Base-by-base conservation (phyloP, 2,888 invertebrate genomes). In the Lithophane semibrunnea region DNA sequence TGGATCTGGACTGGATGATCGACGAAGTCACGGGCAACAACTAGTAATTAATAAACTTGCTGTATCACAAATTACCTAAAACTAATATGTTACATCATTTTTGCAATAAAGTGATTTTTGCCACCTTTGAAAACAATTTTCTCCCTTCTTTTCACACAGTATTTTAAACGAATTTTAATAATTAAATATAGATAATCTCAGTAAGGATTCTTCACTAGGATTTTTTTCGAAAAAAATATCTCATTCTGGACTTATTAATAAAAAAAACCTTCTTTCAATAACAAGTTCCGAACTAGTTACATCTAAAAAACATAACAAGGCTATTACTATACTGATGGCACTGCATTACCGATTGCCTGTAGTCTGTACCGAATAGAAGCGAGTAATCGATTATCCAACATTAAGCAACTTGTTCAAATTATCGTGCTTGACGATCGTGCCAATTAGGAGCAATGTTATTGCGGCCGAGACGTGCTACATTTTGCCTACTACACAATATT, bases 301-400 rank as follows among this genome's bases (percentile, higher is more conserved):
- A 24, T 58, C n/a, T 21, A 73, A 80, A 84, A 80, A 84, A 80
- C 44, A 44, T 80, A 65, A 81, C 68, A 47, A 73, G 80, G 73
- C 60, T 67, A 79, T 79, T 69, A 68, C 82, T 60, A 66, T 54
- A 71, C 56, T 58, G 81, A 82, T 82, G 72, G 72, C 56, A 82
- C 76, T 72, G 61, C 72, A 66, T 69, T 82, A 63, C 52, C 64
- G 82, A 75, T 79, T 87, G 77, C 78, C 70, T 77, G 70, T 80
- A 60, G 42, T 54, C n/a, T 72, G 80, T 71, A 56, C n/a, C 65
- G 13, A 86, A 74, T 73, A 85, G 66, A 66, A 71, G 63, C 86
- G 21, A 74, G 75, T 85, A 88, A 86, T 85, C 79, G 83, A 85
- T 87, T 85, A 87, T 78, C 69, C 74, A 75, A 82, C 77, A 72